These are phyloP conservation scores for Yponomeuta sedellus DNA, from an alignment of 2,888 invertebrate genomes.

Conservation along the genomic window DNA sequence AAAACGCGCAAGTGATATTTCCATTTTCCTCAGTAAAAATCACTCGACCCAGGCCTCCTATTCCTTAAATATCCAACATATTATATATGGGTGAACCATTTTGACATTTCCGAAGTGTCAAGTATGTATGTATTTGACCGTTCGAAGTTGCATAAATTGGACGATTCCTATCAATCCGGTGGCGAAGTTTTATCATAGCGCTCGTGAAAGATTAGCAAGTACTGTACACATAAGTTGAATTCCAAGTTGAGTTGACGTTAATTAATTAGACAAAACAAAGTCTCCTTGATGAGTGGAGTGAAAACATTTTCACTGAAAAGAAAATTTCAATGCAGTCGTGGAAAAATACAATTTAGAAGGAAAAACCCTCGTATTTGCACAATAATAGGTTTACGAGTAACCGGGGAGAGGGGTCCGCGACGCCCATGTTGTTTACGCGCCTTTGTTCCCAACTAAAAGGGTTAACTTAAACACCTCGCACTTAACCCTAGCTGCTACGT, in stretches of 20 bases:
- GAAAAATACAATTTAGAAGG: slow-evolving; percentile 32
- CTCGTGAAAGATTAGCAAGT: background rate
- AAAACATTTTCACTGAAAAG: slow-evolving; percentile 8
- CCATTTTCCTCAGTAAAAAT: slow-evolving; percentile 6
- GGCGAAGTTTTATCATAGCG: background rate
- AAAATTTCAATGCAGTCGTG: slow-evolving; percentile 17
- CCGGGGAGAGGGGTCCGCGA: slow-evolving; percentile 25
- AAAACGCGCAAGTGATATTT: background rate
- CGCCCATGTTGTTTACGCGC: slow-evolving; percentile 37
- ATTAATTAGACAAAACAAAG: background rate
- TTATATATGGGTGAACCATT: too few species aligned
- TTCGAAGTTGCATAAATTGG: too few species aligned
- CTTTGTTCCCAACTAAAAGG: slow-evolving; percentile 58
- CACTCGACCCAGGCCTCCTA: slow-evolving; percentile 2
- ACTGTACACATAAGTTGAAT: too few species aligned
- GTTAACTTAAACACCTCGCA: slow-evolving; percentile 51
- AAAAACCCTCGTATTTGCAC: slow-evolving; percentile 38
- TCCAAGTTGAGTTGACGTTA: background rate
- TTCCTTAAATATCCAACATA: too few species aligned
- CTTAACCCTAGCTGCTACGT: slow-evolving; percentile 42
- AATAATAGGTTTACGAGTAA: slow-evolving; percentile 33
- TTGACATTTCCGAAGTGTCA: too few species aligned
- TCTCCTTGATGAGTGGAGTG: slow-evolving; percentile 18
- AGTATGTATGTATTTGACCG: too few species aligned
- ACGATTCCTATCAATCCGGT: too few species aligned